Evolutionary conservation across 2,888 invertebrate species (phyloP), one percentile per base, ranked within the genome.

Genomic region (Torymus aiolomorphi): DNA sequence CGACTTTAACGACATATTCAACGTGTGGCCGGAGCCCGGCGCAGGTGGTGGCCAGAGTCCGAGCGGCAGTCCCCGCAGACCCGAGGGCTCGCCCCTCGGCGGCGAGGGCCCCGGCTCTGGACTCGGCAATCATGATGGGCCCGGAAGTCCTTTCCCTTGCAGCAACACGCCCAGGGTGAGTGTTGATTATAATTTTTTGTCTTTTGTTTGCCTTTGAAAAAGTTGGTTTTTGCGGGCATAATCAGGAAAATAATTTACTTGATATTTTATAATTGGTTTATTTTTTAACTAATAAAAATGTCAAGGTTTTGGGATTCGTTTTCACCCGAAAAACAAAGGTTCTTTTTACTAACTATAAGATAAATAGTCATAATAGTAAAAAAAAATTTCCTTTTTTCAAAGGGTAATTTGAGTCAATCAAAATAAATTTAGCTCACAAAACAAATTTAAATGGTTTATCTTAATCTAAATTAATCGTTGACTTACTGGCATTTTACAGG

Each of bases 1-100:
- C 85, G 95, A 95, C 86, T 93, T 95, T 86, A 94, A 94, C 82
- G 97, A 96, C 89, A 94, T 97, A 89, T 96, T 97, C 91, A 94
- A 93, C 86, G 91, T 91, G 63, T 94, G 94, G 94, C 92, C 92
- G 4, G 94, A 93, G 76, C 89, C 92, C 14, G 92, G 92, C 5
- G 90, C 91, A 12, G 92, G 92, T 11, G 92, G 93, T 42, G 92
- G 92, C 18, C 92, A 92, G 74, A 93, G 93, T 84, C 94, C 94
- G 54, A 92, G 92, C 81, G 92, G 91, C 63, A 93, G 93, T 88
- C 94, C 94, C 14, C 89, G 90, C 74, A 87, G 90, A 51, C 89
- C 87, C 0, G 90, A 90, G 80, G 90, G 89, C 24, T 90, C 90
- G 10, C 90, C 90, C 8, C 78, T 90, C 2, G 89, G 89, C 31